Evolutionary conservation across 2,888 invertebrate species (phyloP).

Genomic region (Platycnemis pennipes): DNA sequence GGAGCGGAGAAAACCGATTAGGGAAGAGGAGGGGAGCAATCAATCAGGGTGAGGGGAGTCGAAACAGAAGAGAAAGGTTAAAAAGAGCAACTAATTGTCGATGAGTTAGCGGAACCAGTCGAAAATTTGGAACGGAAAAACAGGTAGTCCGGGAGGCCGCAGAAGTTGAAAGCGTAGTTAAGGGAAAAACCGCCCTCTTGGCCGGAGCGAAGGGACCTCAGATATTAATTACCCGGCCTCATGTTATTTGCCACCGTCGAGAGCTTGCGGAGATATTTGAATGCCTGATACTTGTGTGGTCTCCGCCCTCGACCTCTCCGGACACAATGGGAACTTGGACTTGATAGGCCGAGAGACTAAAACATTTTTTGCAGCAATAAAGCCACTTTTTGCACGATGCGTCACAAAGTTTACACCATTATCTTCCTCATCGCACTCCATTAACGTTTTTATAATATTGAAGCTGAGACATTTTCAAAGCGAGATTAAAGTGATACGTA

Average conservation of each 20-base stretch:
- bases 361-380: not conserved
- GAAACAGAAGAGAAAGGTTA: constrained; percentile 22
- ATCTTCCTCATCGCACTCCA: no score
- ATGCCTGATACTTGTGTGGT: not conserved
- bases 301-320: not conserved
- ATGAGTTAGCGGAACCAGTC: constrained; percentile 13
- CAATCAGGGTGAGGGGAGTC: not conserved
- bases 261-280: not conserved
- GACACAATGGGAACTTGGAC: not conserved
- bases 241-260: not conserved
- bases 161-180: not conserved
- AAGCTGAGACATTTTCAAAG: no score
- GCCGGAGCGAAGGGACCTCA: not conserved
- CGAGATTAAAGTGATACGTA: no score
- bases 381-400: no score
- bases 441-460: no score
- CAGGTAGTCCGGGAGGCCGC: not conserved
- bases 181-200: not conserved
- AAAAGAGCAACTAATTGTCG: constrained; percentile 26
- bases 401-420: no score
- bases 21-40: not conserved
- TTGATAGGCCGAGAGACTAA: not conserved
- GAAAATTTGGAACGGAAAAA: constrained; percentile 11
- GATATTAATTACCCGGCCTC: constrained; percentile 18
- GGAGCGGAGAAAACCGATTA: constrained; percentile 19